Percentiles rank a stretch among this genome's conserved stretches.
These are phyloP conservation scores for Hirundichthys speculiger DNA, from an alignment of 2,113 vertebrate genomes.

Conservation along the genomic window DNA sequence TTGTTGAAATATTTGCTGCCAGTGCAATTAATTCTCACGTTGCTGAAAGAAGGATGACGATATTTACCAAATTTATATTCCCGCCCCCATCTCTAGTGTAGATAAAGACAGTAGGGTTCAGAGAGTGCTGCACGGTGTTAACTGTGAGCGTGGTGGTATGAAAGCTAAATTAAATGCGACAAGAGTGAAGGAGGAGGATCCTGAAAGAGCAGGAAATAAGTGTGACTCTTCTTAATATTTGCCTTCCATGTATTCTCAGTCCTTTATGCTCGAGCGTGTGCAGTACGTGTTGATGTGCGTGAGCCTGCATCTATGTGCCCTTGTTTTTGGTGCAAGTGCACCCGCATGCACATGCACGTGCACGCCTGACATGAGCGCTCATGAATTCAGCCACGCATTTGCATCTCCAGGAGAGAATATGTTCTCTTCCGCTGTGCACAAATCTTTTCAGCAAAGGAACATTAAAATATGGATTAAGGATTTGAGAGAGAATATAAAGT, in stretches of 20 bases:
- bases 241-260: conserved; percentile 5
- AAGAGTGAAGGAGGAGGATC: conserved; percentile 20
- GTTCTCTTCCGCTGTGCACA: conserved; percentile 8
- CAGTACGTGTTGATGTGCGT: neutral
- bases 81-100: no score
- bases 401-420: conserved; percentile 21
- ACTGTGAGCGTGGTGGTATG: conserved; percentile 50
- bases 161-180: conserved; percentile 48
- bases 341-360: neutral
- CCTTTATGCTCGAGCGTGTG: conserved; percentile 13
- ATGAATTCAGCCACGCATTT: neutral
- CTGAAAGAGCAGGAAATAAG: conserved; percentile 42
- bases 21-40: no score
- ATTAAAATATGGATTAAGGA: conserved; percentile 44
- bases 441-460: conserved; percentile 29
- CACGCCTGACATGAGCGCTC: no score
- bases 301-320: conserved; percentile 6
- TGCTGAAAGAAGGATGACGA: no score
- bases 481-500: conserved; percentile 48
- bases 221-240: conserved; percentile 5
- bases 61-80: no score
- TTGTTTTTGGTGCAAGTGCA: conserved; percentile 9
- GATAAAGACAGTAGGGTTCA: no score
- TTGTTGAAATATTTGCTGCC: no score
- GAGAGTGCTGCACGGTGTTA: conserved; percentile 41